These are phyloP conservation scores for Trichogramma evanescens DNA, from an alignment of 2,888 invertebrate species.

Conservation along the genomic window DNA sequence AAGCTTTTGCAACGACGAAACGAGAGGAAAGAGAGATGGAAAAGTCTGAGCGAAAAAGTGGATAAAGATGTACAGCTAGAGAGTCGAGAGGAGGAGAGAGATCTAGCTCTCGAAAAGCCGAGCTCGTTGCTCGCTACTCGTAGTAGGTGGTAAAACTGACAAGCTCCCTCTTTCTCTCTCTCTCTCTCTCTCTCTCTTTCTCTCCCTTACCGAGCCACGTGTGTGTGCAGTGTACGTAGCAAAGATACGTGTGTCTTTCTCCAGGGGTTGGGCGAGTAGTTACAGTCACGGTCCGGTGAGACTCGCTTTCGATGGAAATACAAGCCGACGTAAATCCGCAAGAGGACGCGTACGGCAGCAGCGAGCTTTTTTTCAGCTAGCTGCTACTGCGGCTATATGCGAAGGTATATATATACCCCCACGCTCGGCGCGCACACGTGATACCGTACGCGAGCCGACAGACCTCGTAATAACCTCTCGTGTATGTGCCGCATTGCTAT, in stretches of 20 bases:
- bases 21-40: too few relatives aligned
- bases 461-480: conserved; percentile 23
- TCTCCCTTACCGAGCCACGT: conserved; percentile 4
- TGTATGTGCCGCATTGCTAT: background rate
- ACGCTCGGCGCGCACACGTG: conserved; percentile 10
- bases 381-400: too few relatives aligned
- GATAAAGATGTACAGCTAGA: background rate
- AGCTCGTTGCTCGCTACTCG: too few relatives aligned
- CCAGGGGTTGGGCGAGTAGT: conserved; percentile 6
- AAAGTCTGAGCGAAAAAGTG: too few relatives aligned
- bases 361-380: conserved; percentile 20
- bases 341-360: conserved; percentile 9
- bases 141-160: too few relatives aligned
- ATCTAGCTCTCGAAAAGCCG: background rate
- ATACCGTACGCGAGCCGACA: conserved; percentile 23
- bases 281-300: conserved; percentile 16
- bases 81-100: conserved; percentile 7
- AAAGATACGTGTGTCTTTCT: background rate
- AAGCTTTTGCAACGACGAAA: too few relatives aligned
- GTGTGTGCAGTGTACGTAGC: too few relatives aligned
- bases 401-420: too few relatives aligned
- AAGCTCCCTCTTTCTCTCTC: conserved; percentile 3
- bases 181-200: conserved; percentile 6
- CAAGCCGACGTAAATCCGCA: conserved; percentile 28
- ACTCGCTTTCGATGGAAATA: conserved; percentile 28